Conservation (phyloP, 2,797 vertebrate genomes). For the Eupleurogrammus muticus region DNA sequence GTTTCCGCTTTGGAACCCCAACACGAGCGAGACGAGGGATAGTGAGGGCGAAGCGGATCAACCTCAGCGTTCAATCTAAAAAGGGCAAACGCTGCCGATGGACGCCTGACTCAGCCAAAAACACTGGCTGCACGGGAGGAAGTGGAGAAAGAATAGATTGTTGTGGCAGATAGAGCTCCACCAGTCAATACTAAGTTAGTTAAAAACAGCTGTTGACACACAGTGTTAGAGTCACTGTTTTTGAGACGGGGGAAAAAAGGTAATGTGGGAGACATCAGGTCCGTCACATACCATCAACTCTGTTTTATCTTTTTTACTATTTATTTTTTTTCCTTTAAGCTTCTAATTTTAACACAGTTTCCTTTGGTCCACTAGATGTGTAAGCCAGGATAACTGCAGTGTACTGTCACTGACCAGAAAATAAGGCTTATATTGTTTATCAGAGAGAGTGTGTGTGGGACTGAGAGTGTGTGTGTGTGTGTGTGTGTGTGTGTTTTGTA, state of each 20-base stretch:
- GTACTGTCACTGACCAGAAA: conserved; percentile 65
- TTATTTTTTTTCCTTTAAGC: conserved; percentile 50
- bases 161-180: conserved; percentile 37
- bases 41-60: conserved; percentile 12
- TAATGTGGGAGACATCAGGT: conserved; percentile 39
- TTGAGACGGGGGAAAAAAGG: conserved; percentile 25
- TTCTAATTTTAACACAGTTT: conserved; percentile 50
- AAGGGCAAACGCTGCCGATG: conserved; percentile 46
- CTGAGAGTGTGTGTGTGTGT: conserved; percentile 7
- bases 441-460: conserved; percentile 9
- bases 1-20: not conserved
- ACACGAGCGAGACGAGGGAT: not conserved
- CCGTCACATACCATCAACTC: conserved; percentile 66
- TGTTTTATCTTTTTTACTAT: conserved; percentile 33
- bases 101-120: conserved; percentile 42
- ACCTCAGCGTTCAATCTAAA: conserved; percentile 32
- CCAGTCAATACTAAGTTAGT: conserved; percentile 52
- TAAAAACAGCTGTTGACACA: conserved; percentile 58
- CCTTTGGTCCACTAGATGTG: conserved; percentile 58
- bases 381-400: conserved; percentile 52
- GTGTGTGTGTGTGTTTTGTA: not conserved
- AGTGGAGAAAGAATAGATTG: conserved; percentile 25
- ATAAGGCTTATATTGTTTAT: conserved; percentile 43
- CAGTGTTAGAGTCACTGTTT: not conserved
- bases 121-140: conserved; percentile 28